phyloP scores from a whole-genome alignment of 2,888 invertebrate species.

The Thalpophila matura region DNA sequence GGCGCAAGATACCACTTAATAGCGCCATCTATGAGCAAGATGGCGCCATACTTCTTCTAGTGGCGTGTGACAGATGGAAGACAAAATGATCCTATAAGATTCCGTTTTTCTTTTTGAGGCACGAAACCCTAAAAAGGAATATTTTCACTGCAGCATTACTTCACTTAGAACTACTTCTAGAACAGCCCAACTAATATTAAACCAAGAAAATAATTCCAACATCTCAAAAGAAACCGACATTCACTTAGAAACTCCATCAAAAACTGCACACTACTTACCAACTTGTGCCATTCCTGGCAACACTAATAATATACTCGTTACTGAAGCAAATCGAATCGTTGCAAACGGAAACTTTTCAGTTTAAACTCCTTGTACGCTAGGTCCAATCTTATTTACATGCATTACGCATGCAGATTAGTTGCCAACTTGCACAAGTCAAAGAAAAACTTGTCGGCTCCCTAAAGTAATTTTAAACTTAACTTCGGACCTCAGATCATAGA shows the following conservation, averaged over 20 bases:
- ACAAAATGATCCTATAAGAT: no score
- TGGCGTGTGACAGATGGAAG: no score
- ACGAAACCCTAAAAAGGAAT: no score
- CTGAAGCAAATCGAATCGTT: conserved; percentile 57
- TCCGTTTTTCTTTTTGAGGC: no score
- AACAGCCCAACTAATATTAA: background rate
- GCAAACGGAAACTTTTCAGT: conserved; percentile 60
- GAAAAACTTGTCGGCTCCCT: conserved; percentile 74
- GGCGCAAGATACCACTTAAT: no score
- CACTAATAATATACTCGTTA: conserved; percentile 59
- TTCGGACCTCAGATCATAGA: no score
- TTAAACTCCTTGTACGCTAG: conserved; percentile 64
- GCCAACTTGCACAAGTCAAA: conserved; percentile 74
- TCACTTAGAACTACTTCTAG: background rate
- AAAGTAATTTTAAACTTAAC: conserved; percentile 77
- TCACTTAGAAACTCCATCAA: conserved; percentile 28
- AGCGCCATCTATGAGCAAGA: no score
- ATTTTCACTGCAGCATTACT: no score
- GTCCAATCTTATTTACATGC: conserved; percentile 77
- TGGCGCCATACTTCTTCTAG: no score
- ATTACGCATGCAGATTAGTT: conserved; percentile 85
- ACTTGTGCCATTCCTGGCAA: conserved; percentile 27
- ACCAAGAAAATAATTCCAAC: conserved; percentile 17
- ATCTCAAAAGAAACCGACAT: conserved; percentile 28
- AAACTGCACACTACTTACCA: conserved; percentile 24